A percentile compares a stretch with the other conserved stretches of the same genome.
These are phyloP conservation scores for Drosophila yooni DNA, from an alignment of 2,888 invertebrate species.

Conservation along the genomic window DNA sequence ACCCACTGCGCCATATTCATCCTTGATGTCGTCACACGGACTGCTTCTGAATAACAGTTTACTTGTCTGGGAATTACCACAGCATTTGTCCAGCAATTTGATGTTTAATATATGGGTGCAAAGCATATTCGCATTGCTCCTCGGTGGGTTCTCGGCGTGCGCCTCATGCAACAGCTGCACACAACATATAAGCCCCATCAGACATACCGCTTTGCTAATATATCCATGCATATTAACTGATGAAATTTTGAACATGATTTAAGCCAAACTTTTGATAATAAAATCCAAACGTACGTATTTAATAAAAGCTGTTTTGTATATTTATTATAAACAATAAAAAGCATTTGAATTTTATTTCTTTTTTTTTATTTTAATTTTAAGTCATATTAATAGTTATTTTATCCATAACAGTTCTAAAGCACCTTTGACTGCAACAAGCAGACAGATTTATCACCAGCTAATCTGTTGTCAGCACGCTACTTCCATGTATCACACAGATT, in stretches of 20 bases:
- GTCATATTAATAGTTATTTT: slow-evolving; percentile 9
- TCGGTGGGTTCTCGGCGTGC: not conserved
- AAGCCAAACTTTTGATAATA: not conserved
- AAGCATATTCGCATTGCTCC: slow-evolving; percentile 14
- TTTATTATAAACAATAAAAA: not conserved
- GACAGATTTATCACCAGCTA: slow-evolving; percentile 9
- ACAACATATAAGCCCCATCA: slow-evolving; percentile 2
- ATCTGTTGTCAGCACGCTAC: slow-evolving; percentile 21
- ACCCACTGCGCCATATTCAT: slow-evolving; percentile 35
- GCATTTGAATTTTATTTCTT: not conserved
- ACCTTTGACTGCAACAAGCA: slow-evolving; percentile 19
- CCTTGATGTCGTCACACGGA: slow-evolving; percentile 30
- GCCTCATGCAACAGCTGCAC: slow-evolving; percentile 9
- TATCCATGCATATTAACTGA: not conserved
- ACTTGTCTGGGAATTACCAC: slow-evolving; percentile 36
- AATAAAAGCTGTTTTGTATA: not conserved
- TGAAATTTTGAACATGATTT: not conserved
- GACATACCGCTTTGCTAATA: not conserved
- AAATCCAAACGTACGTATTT: not conserved
- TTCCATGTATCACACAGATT: no score
- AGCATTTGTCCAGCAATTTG: slow-evolving; percentile 32
- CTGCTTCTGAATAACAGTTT: slow-evolving; percentile 22
- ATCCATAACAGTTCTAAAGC: not conserved
- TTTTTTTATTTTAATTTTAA: not conserved
- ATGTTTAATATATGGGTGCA: slow-evolving; percentile 36